These are phyloP conservation scores for Incurvaria masculella DNA, from an alignment of 2,888 invertebrate genomes.

Conservation along the genomic window DNA sequence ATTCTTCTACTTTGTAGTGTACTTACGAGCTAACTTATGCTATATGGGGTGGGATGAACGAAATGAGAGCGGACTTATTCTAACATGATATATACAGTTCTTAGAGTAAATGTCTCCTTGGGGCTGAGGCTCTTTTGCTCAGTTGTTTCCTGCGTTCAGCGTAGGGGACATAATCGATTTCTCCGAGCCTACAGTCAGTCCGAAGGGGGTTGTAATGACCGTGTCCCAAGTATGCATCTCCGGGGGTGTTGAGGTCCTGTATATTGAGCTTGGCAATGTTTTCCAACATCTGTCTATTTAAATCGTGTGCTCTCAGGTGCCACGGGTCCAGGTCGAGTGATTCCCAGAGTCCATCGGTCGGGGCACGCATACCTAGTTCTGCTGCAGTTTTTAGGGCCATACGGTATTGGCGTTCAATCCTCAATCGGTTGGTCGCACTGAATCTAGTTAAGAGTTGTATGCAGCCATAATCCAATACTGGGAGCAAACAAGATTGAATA, in stretches of 20 bases:
- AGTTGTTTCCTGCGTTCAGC: neutral
- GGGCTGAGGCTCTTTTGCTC: neutral
- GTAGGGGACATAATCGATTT: neutral
- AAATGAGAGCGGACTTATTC: too few species aligned
- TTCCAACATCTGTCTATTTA: neutral
- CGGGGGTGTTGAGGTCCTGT: neutral
- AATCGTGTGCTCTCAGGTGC: slow-evolving; percentile 7
- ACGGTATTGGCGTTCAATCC: slow-evolving; percentile 10
- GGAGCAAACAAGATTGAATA: slow-evolving; percentile 12
- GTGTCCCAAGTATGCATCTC: neutral
- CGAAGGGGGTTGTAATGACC: neutral
- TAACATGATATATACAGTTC: too few species aligned
- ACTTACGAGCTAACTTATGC: too few species aligned
- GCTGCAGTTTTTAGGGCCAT: slow-evolving; percentile 5
- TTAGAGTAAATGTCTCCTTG: too few species aligned
- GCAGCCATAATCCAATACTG: slow-evolving; percentile 12
- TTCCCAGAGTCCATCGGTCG: slow-evolving; percentile 10
- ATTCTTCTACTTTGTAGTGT: too few species aligned
- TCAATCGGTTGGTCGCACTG: slow-evolving; percentile 10
- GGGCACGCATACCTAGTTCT: slow-evolving; percentile 3
- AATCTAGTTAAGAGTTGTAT: slow-evolving; percentile 12
- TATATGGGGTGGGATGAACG: too few species aligned
- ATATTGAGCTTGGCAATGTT: neutral
- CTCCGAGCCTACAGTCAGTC: neutral
- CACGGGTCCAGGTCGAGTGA: slow-evolving; percentile 12